Evolutionary conservation across 2,113 vertebrate species (phyloP), one percentile per base, ranked within the genome.

Genomic region (Tragulus kanchil): DNA sequence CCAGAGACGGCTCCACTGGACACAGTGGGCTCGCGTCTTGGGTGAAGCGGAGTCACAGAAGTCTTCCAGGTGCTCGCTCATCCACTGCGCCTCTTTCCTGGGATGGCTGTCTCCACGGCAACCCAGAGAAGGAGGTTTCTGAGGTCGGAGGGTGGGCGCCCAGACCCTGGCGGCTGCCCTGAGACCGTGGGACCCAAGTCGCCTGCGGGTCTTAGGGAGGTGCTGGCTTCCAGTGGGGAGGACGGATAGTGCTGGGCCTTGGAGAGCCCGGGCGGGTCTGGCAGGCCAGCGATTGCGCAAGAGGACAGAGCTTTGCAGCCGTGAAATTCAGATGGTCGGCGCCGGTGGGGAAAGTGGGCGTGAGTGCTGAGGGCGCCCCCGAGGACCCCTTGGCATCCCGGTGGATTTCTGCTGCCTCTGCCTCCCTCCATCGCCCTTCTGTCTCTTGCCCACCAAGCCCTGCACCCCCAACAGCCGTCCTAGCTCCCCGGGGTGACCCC

Each of bases 401-500:
- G 16, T 36, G 16, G n/a, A 25, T 9, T 3, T 3, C 4, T 16
- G 26, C 56, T 77, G 50, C 58, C 25, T 56, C 11, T 2, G 3
- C n/a, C 3, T 50, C 21, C 1, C 0, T 42, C 58, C 9, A 0
- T 13, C 64, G 52, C 14, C 48, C 58, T 42, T 50, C 8, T n/a
- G 17, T 14, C 56, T 13, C 61, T 56, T 25, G 36, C 58, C 48
- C 8, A 0, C 15, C 14, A 45, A 36, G 13, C 21, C 8, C 14
- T 2, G 0, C 10, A 4, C 2, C 59, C 45, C 21, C 1, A 3
- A 11, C 8, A 13, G 1, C 45, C 3, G 0, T 14, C 48, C 85
- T 19, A 28, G 42, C 48, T 81, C n/a, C 77, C 2, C 8, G 3
- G 61, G 2, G 42, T 52, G 17, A 21, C 61, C 5, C 4, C 7